Evolutionary conservation across 2,113 vertebrate genomes (phyloP).

Genomic region (Datnioides undecimradiatus): DNA sequence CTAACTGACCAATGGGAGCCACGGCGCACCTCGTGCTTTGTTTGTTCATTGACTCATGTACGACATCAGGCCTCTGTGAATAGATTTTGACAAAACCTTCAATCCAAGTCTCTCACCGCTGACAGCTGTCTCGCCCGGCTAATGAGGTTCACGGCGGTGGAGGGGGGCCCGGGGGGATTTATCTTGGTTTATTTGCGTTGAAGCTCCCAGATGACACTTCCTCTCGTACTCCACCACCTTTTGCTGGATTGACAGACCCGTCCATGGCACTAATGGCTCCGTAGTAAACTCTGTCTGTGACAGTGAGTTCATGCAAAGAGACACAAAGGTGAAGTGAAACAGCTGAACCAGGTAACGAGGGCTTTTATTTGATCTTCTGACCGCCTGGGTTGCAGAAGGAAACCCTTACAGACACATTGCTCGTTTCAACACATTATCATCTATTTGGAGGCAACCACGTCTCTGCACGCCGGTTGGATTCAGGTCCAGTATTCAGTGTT

Average conservation of each 20-base stretch:
- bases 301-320: not conserved
- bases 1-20: not conserved
- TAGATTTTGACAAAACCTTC: not conserved
- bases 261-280: not conserved
- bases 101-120: not conserved
- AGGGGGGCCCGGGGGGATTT: not conserved
- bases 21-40: not conserved
- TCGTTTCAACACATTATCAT: too few species aligned
- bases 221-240: not conserved
- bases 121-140: not conserved
- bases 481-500: too few species aligned
- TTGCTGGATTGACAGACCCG: not conserved
- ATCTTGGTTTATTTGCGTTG: not conserved
- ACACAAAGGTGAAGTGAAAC: not conserved
- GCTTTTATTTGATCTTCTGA: too few species aligned
- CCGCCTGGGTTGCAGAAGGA: too few species aligned
- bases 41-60: conserved; percentile 1
- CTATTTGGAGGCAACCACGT: too few species aligned
- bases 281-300: not conserved
- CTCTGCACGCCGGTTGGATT: too few species aligned
- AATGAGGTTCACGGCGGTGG: not conserved
- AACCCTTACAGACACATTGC: too few species aligned
- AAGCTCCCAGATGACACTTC: not conserved
- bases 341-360: not conserved
- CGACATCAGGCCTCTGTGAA: not conserved